phyloP scores from a whole-genome alignment of 2,113 vertebrate genomes.

The Passer domesticus region DNA sequence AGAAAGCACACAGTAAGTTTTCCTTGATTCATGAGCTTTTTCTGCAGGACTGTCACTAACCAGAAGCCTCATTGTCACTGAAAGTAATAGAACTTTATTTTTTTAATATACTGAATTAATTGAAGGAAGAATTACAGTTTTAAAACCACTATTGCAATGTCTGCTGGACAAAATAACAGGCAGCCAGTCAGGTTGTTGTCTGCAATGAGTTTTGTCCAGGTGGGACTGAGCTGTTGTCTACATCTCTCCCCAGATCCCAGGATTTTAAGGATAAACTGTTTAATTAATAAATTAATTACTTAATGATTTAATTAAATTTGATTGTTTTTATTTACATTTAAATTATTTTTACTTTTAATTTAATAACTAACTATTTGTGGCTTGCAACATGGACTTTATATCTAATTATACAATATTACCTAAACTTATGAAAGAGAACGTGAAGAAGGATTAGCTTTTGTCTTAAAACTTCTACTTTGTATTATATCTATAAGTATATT shows the following conservation, averaged over 20 bases:
- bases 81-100: background rate
- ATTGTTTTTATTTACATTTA: background rate
- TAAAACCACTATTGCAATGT: background rate
- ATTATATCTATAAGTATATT: background rate
- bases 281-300: background rate
- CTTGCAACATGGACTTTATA: background rate
- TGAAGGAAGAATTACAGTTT: background rate
- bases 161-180: background rate
- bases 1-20: background rate
- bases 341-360: background rate
- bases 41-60: background rate
- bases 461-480: background rate
- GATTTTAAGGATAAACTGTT: background rate
- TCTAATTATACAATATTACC: background rate
- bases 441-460: background rate
- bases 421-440: background rate
- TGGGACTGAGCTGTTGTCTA: background rate
- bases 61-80: background rate
- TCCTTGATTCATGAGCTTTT: slow-evolving; percentile 29
- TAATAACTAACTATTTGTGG: background rate
- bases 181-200: background rate
- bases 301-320: background rate
- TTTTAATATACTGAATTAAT: background rate
- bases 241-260: background rate
- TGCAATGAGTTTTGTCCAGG: background rate